These are phyloP conservation scores for Napeogenes inachia DNA, from an alignment of 2,888 invertebrate genomes.

Conservation along the genomic window DNA sequence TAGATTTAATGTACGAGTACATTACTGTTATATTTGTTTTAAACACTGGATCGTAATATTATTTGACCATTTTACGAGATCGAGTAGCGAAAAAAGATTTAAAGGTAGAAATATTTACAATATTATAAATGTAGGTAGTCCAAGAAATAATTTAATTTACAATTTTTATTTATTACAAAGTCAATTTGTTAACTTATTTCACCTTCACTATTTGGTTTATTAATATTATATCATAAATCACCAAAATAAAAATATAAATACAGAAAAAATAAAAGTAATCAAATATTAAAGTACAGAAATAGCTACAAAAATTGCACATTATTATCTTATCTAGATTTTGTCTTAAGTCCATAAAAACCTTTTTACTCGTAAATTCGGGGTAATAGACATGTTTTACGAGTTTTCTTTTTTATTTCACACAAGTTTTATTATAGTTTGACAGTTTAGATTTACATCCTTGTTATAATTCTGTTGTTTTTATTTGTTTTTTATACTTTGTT, in stretches of 20 bases:
- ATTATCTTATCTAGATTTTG: constrained; percentile 8
- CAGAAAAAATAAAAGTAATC: too few species aligned
- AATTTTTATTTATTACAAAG: too few species aligned
- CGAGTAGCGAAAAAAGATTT: too few species aligned
- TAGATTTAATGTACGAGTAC: not conserved
- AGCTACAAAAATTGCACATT: not conserved
- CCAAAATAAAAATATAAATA: too few species aligned
- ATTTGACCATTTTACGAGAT: too few species aligned
- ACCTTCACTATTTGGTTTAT: too few species aligned
- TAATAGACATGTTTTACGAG: constrained; percentile 16
- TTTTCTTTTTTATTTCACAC: constrained; percentile 14
- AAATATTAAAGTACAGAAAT: not conserved
- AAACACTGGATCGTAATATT: too few species aligned
- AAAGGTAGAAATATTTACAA: too few species aligned
- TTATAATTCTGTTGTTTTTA: not conserved
- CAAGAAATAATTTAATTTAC: too few species aligned
- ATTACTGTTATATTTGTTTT: not conserved
- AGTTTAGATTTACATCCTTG: constrained; percentile 13
- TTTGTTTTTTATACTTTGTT: not conserved
- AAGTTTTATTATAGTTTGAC: constrained; percentile 17
- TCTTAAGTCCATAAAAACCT: constrained; percentile 17
- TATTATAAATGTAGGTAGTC: too few species aligned
- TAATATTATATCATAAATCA: too few species aligned
- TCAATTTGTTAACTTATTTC: too few species aligned
- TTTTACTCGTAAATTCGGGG: constrained; percentile 20